Base-by-base conservation (phyloP, 2,113 vertebrate species). In the Pristiophorus japonicus region DNA sequence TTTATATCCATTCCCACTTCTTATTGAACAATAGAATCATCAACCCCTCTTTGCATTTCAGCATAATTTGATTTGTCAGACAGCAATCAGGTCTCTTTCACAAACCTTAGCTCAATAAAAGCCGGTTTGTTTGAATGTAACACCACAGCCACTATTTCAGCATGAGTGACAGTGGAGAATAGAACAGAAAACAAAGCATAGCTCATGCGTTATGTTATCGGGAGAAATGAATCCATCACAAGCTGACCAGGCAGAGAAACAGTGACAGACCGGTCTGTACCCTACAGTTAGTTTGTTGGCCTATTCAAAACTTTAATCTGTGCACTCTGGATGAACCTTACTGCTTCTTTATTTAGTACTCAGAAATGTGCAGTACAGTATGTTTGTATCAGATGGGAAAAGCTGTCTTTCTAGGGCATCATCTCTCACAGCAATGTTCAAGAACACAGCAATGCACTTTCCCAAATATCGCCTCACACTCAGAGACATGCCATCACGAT, bases 41-140 rank as follows among this genome's bases (percentile, higher is more conserved):
- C 96, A 96, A 96, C 96, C 95, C 95, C 95, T 96, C 96, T 97
- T 97, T 96, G 95, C 95, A 96, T 95, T 34, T 96, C 90, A 96
- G 96, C 96, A 97, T 98, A 98, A 99, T 98, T 98, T 97, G 96
- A 97, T 97, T 97, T 98, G 98, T 98, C 98, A 98, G 98, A 96
- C 97, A 96, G 97, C 98, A 98, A 99, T 99, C 98, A 99, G 98
- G 98, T 99, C 98, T 75, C 98, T 99, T 99, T 98, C 98, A 98
- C 98, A 97, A 96, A 45, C 95, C 96, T 97, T 97, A 96, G 97
- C 97, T 97, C 97, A 96, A 97, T 98, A 98, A 98, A 98, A 97
- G 97, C 96, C 97, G 97, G 98, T 98, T 98, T 98, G 98, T 98
- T 98, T 98, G 98, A 99, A 97, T 98, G 97, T 97, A 98, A 4